Base-by-base conservation (phyloP, 2,888 invertebrate genomes). In the Laspeyria flexula region DNA sequence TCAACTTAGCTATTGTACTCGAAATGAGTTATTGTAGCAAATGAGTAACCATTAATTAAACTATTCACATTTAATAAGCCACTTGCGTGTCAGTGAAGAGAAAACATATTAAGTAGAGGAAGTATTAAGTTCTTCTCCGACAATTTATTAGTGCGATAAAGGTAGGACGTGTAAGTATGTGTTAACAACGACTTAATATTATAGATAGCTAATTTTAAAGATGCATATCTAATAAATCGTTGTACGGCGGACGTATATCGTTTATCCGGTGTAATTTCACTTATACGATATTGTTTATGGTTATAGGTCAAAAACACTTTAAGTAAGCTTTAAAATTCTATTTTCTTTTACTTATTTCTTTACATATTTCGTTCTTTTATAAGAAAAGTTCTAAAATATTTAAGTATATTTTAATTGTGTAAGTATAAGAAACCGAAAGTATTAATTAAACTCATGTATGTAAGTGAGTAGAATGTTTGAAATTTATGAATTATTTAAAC, bases 401-500 rank as follows among this genome's bases (percentile, higher is more conserved):
- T 30, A 30, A 5, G 11, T 4, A 12, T 3, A 11, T 11, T 6
- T 25, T 21, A 21, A 21, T 21, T 21, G 3, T 25, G 3, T 1
- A 7, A 25, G 18, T 3, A 18, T 66, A 77, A 75, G 81, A 85
- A 86, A 86, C 75, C 63, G 83, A 86, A 85, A 86, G 86, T 84
- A 73, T 71, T 79, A 84, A 85, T 83, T 84, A 83, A 74, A 65
- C 53, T 55, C 61, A 34, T 30, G 55, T 73, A 73, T 70, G 64
- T 61, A 62, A 46, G 58, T 57, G 45, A 49, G 53, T 66, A 65
- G 58, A 77, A 73, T 75, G 76, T 79, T 77, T 68, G 71, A 79
- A 75, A 83, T 78, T 80, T 81, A 81, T 79, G 83, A 81, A 83
- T 83, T 81, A 79, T 77, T 83, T 78, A 74, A 77, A 77, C 64